Percentiles rank a stretch among this genome's conserved stretches.
Conservation (phyloP, 2,113 vertebrate genomes). For the Silurus asotus region DNA sequence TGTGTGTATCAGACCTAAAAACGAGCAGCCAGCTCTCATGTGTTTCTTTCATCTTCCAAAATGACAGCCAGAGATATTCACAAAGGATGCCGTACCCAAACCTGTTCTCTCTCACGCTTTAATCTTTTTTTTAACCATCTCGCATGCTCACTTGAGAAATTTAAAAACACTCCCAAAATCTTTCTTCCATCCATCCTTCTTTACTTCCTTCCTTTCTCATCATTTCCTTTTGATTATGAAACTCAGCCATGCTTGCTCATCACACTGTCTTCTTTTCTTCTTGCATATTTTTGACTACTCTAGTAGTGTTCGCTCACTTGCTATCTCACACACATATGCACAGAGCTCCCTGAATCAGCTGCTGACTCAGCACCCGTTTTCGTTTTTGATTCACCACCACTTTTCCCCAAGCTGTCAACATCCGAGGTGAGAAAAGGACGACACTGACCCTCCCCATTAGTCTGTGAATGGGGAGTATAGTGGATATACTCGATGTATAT, state of each 20-base stretch:
- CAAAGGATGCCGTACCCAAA: slow-evolving; percentile 3
- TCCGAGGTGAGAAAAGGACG: slow-evolving; percentile 15
- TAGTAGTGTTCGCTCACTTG: background rate
- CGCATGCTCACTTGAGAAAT: background rate
- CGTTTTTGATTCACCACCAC: slow-evolving; percentile 14
- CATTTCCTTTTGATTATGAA: slow-evolving; percentile 25
- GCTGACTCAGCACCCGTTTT: slow-evolving; percentile 36
- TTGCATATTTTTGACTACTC: slow-evolving; percentile 16
- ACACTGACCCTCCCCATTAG: background rate
- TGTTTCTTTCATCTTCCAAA: slow-evolving; percentile 13
- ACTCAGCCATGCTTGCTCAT: slow-evolving; percentile 27
- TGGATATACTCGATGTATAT: background rate
- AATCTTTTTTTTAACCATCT: slow-evolving; percentile 8
- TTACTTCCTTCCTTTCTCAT: too few relatives aligned
- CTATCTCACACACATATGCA: slow-evolving; percentile 13
- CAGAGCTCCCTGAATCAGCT: slow-evolving; percentile 36
- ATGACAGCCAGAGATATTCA: slow-evolving; percentile 18
- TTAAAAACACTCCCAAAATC: background rate
- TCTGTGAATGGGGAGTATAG: background rate
- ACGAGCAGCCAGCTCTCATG: background rate
- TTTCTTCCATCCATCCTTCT: background rate
- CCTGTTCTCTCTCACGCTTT: background rate
- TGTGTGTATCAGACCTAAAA: background rate
- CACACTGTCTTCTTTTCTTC: slow-evolving; percentile 12
- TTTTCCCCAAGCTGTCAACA: slow-evolving; percentile 22